Percentiles rank a stretch among this genome's conserved stretches.
Conservation (phyloP, 92 coral and sea anemone genomes). For the Zoanthus gigantus region DNA sequence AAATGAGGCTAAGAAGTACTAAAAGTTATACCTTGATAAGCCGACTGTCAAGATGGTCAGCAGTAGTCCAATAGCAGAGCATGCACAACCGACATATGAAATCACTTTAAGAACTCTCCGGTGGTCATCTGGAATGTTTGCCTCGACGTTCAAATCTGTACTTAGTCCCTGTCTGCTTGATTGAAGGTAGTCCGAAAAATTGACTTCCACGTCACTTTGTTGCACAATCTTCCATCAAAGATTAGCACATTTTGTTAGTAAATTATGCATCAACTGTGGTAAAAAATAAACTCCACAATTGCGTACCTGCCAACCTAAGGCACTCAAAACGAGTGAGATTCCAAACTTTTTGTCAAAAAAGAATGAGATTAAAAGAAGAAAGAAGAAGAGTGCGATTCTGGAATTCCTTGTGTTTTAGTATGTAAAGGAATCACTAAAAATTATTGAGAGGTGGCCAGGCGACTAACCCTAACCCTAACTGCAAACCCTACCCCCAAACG, state of each 20-base stretch:
- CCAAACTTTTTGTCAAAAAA: not conserved
- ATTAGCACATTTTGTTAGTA: not conserved
- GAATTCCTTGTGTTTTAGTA: no score
- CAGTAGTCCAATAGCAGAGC: constrained; percentile 72
- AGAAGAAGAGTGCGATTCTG: not conserved
- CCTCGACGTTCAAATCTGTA: not conserved
- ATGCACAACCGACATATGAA: constrained; percentile 79
- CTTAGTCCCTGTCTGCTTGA: not conserved
- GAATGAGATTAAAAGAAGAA: not conserved
- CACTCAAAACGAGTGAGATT: not conserved
- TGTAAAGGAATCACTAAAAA: no score
- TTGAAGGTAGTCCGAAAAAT: not conserved
- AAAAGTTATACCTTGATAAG: constrained; percentile 63
- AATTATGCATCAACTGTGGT: not conserved
- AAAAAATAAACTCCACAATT: not conserved
- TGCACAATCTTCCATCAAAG: not conserved
- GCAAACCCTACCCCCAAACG: no score
- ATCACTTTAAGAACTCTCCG: constrained; percentile 58
- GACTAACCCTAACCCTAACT: no score
- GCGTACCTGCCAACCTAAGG: not conserved
- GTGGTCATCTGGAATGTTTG: constrained; percentile 60
- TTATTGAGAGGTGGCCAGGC: no score
- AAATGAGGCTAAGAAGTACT: no score
- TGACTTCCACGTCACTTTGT: constrained; percentile 17
- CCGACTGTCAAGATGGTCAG: constrained; percentile 68